phyloP scores from a whole-genome alignment of 2,113 vertebrate species.

The Albula goreensis region DNA sequence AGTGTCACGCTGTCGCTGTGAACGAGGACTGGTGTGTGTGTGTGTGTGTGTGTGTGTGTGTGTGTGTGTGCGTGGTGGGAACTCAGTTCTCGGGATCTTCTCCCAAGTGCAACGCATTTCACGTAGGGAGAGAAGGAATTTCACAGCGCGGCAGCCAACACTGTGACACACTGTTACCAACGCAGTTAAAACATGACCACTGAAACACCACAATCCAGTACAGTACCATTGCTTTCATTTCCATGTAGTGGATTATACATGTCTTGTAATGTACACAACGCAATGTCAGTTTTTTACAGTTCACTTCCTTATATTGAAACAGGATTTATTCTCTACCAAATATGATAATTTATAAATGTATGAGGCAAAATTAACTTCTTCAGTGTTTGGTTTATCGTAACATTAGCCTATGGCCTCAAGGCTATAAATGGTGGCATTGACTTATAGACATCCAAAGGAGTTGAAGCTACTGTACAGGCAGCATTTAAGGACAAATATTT shows the following conservation, averaged over 20 bases:
- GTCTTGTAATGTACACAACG: background rate
- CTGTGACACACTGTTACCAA: background rate
- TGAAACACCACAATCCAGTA: background rate
- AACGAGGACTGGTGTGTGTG: background rate
- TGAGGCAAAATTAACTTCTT: background rate
- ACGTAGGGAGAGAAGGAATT: background rate
- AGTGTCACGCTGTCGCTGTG: background rate
- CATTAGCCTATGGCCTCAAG: slow-evolving; percentile 6
- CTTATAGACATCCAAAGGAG: background rate
- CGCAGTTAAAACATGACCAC: background rate
- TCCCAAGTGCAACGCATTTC: background rate
- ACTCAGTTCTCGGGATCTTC: background rate
- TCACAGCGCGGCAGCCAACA: background rate
- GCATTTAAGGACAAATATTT: background rate
- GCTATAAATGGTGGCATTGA: slow-evolving; percentile 10
- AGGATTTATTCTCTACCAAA: background rate
- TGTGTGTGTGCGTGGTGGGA: background rate
- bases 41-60: background rate
- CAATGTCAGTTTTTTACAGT: background rate
- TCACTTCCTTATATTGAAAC: background rate
- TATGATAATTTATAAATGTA: background rate
- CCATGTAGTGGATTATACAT: background rate
- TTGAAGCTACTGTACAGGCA: background rate
- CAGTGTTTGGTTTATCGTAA: background rate
- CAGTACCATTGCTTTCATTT: background rate